phyloP scores from a whole-genome alignment of 2,113 vertebrate genomes.

The Helogale parvula region DNA sequence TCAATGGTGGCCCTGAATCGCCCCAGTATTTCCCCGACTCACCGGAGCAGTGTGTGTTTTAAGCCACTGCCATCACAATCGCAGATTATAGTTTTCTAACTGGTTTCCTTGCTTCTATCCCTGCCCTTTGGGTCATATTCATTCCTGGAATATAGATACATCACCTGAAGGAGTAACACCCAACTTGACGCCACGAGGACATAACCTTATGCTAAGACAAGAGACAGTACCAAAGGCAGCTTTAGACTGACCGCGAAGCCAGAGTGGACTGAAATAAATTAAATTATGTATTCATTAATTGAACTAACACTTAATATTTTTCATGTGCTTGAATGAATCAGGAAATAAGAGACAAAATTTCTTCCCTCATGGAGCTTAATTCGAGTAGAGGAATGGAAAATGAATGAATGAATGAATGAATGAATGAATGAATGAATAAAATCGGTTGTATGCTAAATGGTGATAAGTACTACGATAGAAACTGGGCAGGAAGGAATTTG shows the following conservation, averaged over 20 bases:
- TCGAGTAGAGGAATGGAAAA: neutral
- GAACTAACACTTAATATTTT: neutral
- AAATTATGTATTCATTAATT: neutral
- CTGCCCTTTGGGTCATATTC: too few relatives aligned
- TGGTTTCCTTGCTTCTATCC: neutral
- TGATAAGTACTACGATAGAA: neutral
- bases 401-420: neutral
- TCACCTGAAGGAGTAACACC: neutral
- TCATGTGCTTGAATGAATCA: neutral
- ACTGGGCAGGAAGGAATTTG: neutral
- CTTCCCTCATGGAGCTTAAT: neutral
- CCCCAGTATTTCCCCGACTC: neutral
- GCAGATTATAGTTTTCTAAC: neutral
- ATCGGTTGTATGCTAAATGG: neutral
- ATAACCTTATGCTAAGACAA: neutral
- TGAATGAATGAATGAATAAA: neutral
- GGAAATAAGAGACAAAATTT: neutral
- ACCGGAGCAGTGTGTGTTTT: neutral
- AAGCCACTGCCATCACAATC: neutral
- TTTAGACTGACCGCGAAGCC: neutral
- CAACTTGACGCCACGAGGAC: neutral
- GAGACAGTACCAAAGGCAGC: fast-evolving
- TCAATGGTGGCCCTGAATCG: neutral
- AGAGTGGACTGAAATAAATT: neutral
- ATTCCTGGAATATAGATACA: neutral